Conservation (phyloP, 1,140 invertebrate species). For the Colletes latitarsis region DNA sequence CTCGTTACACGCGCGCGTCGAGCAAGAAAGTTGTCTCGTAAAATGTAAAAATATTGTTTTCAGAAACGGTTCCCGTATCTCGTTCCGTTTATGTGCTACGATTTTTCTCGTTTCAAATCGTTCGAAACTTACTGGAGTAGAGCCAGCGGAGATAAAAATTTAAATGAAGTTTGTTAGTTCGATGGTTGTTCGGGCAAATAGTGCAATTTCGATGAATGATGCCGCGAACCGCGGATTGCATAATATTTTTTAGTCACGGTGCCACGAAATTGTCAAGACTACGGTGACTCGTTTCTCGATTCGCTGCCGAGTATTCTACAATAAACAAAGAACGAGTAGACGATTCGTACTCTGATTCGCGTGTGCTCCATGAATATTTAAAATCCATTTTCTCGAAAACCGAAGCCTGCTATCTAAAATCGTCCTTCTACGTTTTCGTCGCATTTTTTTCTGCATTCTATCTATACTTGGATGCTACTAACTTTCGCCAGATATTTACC, state of each 20-base stretch:
- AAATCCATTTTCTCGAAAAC: too few relatives aligned
- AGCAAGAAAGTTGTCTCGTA: slow-evolving; percentile 25
- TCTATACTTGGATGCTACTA: too few relatives aligned
- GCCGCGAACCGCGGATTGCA: neutral
- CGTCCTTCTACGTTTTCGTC: too few relatives aligned
- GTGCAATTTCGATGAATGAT: slow-evolving; percentile 40
- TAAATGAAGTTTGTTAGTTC: slow-evolving; percentile 52
- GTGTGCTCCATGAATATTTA: too few relatives aligned
- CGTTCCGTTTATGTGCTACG: slow-evolving; percentile 17
- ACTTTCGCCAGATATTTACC: too few relatives aligned
- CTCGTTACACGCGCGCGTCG: neutral
- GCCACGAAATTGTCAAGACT: neutral
- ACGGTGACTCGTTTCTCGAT: too few relatives aligned
- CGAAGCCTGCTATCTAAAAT: too few relatives aligned
- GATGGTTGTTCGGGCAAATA: slow-evolving; percentile 41
- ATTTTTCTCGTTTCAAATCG: slow-evolving; percentile 39
- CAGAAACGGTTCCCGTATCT: slow-evolving; percentile 9
- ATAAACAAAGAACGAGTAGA: too few relatives aligned
- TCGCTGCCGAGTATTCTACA: too few relatives aligned
- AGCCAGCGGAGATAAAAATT: slow-evolving; percentile 48
- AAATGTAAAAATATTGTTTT: slow-evolving; percentile 42
- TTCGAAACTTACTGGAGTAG: slow-evolving; percentile 22
- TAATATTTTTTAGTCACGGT: neutral
- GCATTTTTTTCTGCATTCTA: too few relatives aligned
- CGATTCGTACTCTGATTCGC: too few relatives aligned